Evolutionary conservation across 1,140 invertebrate genomes (phyloP), one percentile per base, ranked within the genome.

Genomic region (Drosophila gunungcola): DNA sequence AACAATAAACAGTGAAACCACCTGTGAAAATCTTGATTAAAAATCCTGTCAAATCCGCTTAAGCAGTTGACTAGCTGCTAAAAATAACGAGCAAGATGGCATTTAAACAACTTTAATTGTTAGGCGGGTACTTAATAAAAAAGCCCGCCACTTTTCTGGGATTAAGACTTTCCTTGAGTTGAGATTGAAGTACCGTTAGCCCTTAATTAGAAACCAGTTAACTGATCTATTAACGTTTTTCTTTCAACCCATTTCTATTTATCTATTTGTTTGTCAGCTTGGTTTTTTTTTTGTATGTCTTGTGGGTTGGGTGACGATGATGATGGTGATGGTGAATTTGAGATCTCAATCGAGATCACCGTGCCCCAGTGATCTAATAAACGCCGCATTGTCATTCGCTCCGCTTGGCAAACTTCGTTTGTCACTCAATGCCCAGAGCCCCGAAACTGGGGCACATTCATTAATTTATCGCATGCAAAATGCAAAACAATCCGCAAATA

Each of bases 391-490:
- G 74, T 77, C 73, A 77, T 69, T 69, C 74, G 56, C 74, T 76
- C 43, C 57, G 51, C 39, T 65, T 41, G 53, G 45, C 53, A 61
- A 61, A 80, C 63, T 77, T 57, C 48, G 62, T 80, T 74, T 80
- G 81, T 78, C 73, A 80, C 67, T 74, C 67, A 53, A 77, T 80
- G 62, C 73, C 36, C 49, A 54, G 48, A 72, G 51, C 41, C 25
- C 34, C 11, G 32, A 81, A 86, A 60, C 43, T 89, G 84, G 83
- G 79, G 48, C 83, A 83, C 79, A 83, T 75, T 88, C 80, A 88
- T 89, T 88, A 80, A 83, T 82, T 76, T 74, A 76, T 72, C 68
- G 79, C 82, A 83, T 88, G 79, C 84, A 80, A 89, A 81, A 65
- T 88, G 79, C 84, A 80, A 89, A 81, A 65, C 53, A 79, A 80